Evolutionary conservation across 2,113 vertebrate genomes (phyloP).

Genomic region (Hippocampus abdominalis): DNA sequence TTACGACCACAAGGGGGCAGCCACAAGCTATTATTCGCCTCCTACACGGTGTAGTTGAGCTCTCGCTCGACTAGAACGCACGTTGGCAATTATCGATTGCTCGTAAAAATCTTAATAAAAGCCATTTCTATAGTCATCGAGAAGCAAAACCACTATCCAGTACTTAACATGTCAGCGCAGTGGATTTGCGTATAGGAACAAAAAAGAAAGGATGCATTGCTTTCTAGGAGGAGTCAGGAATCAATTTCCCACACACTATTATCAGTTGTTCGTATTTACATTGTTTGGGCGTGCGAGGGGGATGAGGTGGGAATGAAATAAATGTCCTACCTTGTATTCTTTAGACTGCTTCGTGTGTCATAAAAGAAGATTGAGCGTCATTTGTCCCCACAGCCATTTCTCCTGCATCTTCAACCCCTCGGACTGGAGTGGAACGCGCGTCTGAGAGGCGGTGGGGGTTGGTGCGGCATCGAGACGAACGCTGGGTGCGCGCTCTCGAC

Average conservation of each 20-base stretch:
- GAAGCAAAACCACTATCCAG: background rate
- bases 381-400: slow-evolving; percentile 59
- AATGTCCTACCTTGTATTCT: slow-evolving; percentile 48
- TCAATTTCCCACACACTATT: background rate
- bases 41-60: background rate
- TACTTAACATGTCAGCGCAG: background rate
- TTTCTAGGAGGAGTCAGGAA: background rate
- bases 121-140: background rate
- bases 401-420: slow-evolving; percentile 54
- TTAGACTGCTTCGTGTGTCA: slow-evolving; percentile 45
- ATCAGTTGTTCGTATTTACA: background rate
- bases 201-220: background rate
- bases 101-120: background rate
- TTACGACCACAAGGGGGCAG: slow-evolving; percentile 70
- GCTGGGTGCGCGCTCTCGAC: slow-evolving; percentile 10
- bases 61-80: background rate
- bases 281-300: background rate
- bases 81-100: background rate
- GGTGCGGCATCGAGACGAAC: slow-evolving; percentile 22
- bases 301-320: background rate
- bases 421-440: slow-evolving; percentile 33
- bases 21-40: slow-evolving; percentile 16
- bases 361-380: slow-evolving; percentile 48
- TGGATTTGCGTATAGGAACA: background rate
- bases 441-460: slow-evolving; percentile 15